A percentile compares a stretch with the other conserved stretches of the same genome.
Evolutionary conservation across 2,113 vertebrate species (phyloP).

Genomic region (Neodon shergylaensis): DNA sequence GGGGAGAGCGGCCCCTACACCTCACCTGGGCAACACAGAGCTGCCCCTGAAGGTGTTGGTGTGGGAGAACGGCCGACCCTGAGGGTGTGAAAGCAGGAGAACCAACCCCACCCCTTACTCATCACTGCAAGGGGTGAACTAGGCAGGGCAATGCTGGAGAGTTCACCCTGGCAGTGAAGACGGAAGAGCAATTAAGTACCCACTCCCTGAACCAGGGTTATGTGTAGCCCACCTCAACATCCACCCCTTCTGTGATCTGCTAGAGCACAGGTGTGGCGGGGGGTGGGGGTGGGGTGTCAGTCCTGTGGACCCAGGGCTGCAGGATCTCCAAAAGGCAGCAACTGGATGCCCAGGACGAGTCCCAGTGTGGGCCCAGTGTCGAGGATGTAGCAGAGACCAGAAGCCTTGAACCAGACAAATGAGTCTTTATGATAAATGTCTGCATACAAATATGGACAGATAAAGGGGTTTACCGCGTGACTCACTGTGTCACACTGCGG

Average conservation of each 20-base stretch:
- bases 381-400: not conserved
- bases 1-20: not conserved
- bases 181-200: not conserved
- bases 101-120: not conserved
- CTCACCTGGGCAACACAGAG: not conserved
- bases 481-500: not conserved
- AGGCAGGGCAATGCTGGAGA: not conserved
- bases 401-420: not conserved
- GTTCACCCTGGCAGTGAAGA: not conserved
- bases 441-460: not conserved
- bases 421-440: not conserved
- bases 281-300: rapidly evolving
- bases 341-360: not conserved
- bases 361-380: not conserved
- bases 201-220: not conserved
- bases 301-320: not conserved
- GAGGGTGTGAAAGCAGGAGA: no score
- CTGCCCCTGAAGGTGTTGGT: not conserved
- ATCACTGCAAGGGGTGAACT: not conserved
- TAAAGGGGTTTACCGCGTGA: not conserved
- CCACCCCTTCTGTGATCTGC: not conserved
- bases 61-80: not conserved
- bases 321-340: not conserved
- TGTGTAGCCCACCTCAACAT: not conserved
- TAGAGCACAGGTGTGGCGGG: not conserved